Conservation (phyloP, 2,888 invertebrate genomes). For the Osmoderma eremita region DNA sequence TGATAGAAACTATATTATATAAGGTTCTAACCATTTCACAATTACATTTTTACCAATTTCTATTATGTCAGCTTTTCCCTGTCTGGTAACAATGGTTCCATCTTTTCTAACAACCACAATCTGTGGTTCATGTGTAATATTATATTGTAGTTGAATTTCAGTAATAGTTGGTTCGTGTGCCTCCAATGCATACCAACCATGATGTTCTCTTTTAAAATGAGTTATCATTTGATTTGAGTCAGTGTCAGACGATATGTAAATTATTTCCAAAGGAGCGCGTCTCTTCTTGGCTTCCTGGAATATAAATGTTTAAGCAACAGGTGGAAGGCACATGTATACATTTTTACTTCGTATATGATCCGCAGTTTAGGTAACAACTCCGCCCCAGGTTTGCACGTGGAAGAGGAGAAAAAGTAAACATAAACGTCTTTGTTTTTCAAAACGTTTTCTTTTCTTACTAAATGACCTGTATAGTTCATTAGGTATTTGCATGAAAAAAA, state of each 20-base stretch:
- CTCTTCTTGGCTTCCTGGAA: conserved; percentile 36
- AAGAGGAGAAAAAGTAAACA: conserved; percentile 53
- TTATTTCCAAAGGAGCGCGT: conserved; percentile 30
- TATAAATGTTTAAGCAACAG: conserved; percentile 2
- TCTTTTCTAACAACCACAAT: conserved; percentile 49
- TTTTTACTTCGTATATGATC: conserved; percentile 51
- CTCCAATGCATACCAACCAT: conserved; percentile 40
- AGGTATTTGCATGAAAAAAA: conserved; percentile 43
- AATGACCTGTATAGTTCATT: conserved; percentile 47
- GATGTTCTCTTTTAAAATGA: conserved; percentile 34
- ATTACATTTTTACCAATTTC: conserved; percentile 51
- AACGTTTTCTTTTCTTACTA: conserved; percentile 46
- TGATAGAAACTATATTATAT: conserved; percentile 3
- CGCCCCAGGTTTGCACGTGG: conserved; percentile 49
- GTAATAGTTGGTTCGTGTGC: conserved; percentile 28
- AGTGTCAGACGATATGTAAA: conserved; percentile 38
- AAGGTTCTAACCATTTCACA: conserved; percentile 48
- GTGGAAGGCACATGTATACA: neutral
- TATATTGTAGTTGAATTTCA: conserved; percentile 48
- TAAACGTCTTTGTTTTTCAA: conserved; percentile 50
- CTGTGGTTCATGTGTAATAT: conserved; percentile 50
- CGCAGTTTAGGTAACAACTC: conserved; percentile 51
- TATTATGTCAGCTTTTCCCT: conserved; percentile 49
- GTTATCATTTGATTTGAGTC: conserved; percentile 15
- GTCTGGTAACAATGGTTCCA: conserved; percentile 49